Conservation (phyloP, 2,113 vertebrate species). For the Podilymbus podiceps region DNA sequence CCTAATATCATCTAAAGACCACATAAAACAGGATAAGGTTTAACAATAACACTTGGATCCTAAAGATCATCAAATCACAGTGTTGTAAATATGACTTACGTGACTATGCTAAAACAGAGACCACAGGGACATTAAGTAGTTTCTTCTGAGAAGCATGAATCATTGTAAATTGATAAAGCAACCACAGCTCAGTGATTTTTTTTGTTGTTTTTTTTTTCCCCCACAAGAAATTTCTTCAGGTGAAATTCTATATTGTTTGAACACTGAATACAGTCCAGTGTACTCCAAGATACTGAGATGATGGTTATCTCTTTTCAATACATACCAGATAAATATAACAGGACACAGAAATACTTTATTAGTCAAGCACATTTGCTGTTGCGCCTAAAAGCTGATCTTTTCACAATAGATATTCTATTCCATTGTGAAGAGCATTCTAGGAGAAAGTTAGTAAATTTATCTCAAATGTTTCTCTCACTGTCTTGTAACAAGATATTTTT, state of each 20-base stretch:
- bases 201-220: background rate
- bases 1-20: background rate
- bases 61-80: background rate
- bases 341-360: background rate
- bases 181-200: background rate
- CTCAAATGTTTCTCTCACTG: background rate
- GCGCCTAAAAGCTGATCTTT: background rate
- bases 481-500: background rate
- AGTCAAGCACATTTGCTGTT: background rate
- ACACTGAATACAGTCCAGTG: background rate
- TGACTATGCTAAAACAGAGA: background rate
- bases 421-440: background rate
- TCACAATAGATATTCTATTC: background rate
- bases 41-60: background rate
- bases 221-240: background rate
- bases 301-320: background rate
- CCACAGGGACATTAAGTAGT: background rate
- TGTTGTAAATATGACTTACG: background rate
- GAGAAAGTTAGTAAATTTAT: conserved; percentile 19
- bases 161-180: background rate
- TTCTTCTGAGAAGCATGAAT: background rate
- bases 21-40: background rate
- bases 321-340: background rate
- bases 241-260: background rate
- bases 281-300: background rate